A percentile compares a stretch with the other conserved stretches of the same genome.
Evolutionary conservation across 1,140 invertebrate genomes (phyloP).

Genomic region (Caerostris extrusa): DNA sequence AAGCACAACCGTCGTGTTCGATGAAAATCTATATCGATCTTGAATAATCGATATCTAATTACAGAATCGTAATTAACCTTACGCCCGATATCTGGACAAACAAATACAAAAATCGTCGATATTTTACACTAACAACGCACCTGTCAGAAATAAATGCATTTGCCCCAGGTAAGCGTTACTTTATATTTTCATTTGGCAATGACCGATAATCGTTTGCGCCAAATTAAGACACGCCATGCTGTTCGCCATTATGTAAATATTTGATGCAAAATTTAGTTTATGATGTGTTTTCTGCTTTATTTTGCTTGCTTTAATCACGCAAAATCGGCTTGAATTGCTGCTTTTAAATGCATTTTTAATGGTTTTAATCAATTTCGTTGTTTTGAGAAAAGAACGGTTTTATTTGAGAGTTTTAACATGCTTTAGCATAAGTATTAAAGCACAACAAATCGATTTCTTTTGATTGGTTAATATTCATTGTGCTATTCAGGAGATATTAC

Average conservation of each 20-base stretch:
- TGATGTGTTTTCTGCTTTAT: neutral
- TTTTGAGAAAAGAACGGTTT: too few species aligned
- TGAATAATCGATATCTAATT: neutral
- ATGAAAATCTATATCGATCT: conserved; percentile 5
- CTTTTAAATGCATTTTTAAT: too few species aligned
- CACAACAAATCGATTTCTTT: too few species aligned
- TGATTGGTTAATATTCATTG: too few species aligned
- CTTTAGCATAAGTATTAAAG: too few species aligned
- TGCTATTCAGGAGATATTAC: too few species aligned
- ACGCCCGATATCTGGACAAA: neutral
- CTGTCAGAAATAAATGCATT: neutral
- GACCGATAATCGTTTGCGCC: neutral
- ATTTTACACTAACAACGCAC: neutral
- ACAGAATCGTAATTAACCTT: neutral
- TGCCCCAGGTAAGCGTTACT: neutral
- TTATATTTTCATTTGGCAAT: neutral
- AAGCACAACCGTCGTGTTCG: neutral
- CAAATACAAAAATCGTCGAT: neutral
- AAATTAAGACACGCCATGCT: neutral
- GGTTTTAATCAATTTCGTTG: too few species aligned
- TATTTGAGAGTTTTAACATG: too few species aligned
- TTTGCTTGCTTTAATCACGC: too few species aligned
- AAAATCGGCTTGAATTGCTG: too few species aligned
- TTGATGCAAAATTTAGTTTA: neutral
- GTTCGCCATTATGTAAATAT: neutral